Conservation (phyloP, 37 sponge, comb jelly and placozoan genomes). For the Mnemiopsis leidyi region DNA sequence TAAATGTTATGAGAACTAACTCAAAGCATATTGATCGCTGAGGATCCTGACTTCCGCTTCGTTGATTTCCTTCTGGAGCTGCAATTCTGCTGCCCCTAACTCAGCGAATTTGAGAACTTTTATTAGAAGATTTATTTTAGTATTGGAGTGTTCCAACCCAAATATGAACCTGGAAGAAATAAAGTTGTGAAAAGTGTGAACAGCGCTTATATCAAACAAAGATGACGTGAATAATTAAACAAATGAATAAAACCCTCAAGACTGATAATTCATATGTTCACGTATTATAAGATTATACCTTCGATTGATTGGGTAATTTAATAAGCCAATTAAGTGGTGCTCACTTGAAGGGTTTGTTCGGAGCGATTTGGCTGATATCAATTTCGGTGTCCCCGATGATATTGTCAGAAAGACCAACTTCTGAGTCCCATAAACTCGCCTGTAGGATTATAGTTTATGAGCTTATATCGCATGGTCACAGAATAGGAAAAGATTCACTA, state of each 20-base stretch:
- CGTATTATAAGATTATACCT: too few species aligned
- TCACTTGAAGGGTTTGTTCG: slow-evolving; percentile 63
- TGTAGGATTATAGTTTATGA: slow-evolving; percentile 5
- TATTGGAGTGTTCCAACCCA: slow-evolving; percentile 33
- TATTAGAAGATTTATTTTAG: slow-evolving; percentile 39
- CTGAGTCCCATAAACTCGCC: slow-evolving; percentile 57
- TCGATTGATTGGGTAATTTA: too few species aligned
- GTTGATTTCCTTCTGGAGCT: slow-evolving; percentile 54
- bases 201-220: too few species aligned
- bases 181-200: too few species aligned
- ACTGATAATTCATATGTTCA: too few species aligned
- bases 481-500: too few species aligned
- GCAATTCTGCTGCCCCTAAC: slow-evolving; percentile 36
- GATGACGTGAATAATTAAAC: too few species aligned
- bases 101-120: slow-evolving; percentile 52
- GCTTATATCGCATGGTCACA: too few species aligned
- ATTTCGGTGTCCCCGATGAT: slow-evolving; percentile 63
- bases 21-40: background rate
- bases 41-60: slow-evolving; percentile 35
- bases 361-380: slow-evolving; percentile 38
- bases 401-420: slow-evolving; percentile 13
- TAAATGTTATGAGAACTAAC: background rate
- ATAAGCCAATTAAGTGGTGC: background rate
- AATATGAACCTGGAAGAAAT: slow-evolving; percentile 59
- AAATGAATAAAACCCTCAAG: too few species aligned